Evolutionary conservation across 2,797 vertebrate genomes (phyloP), one percentile per base, ranked within the genome.

Genomic region (Chiroxiphia lanceolata): DNA sequence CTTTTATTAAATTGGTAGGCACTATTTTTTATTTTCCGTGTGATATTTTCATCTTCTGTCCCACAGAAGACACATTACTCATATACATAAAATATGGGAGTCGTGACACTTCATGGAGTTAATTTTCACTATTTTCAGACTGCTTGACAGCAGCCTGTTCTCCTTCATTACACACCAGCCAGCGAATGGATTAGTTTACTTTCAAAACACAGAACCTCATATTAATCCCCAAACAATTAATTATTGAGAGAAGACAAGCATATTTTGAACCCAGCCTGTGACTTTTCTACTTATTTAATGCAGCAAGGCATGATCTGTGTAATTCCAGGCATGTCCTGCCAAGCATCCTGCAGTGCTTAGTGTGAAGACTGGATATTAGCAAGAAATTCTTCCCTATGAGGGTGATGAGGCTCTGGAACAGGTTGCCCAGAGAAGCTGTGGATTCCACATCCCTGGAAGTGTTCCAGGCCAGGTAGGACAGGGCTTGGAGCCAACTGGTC

Each of bases 141-240:
- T 88, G 45, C 61, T 89, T 96, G 94, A 83, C 93, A 96, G 95
- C 75, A 91, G 91, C 90, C 80, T 82, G 92, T 88, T 93, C 86
- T 90, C 74, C 88, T 95, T 96, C 94, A 80, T 96, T 94, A 87
- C 92, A 93, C 94, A 93, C 83, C 86, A 92, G 76, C 83, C 68
- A 44, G 51, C 1, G 1, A 94, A 68, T 86, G 80, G 92, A 85
- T 88, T 51, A 59, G 91, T 89, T 96, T 93, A 91, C 76, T 95
- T 95, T 96, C 92, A 75, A 90, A 96, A 95, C 86, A 90, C 74
- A 87, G 69, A 94, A 22, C 86, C 51, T 88, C 81, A 34, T 71
- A 82, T 94, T 93, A 94, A 94, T 96, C 79, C 94, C 85, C 50
- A 53, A 90, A 88, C 91, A 92, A 96, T 92, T 95, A 97, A 95